These are phyloP conservation scores for Cephus pygmeus DNA, from an alignment of 2,888 invertebrate species.

Conservation along the genomic window DNA sequence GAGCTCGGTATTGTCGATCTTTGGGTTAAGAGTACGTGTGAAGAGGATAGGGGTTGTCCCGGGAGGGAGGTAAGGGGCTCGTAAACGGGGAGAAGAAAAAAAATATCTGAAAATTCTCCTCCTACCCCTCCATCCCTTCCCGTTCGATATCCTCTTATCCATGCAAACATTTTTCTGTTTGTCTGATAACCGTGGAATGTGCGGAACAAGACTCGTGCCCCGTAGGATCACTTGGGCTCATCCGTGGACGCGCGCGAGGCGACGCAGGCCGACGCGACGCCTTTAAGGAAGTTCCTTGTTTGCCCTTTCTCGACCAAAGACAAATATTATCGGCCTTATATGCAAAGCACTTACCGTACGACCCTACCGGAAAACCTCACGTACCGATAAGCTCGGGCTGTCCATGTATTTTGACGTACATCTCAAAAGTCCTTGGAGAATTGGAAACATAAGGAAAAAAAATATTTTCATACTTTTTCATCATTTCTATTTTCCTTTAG, in stretches of 20 bases:
- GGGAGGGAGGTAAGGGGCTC: neutral
- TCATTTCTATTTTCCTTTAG: too few relatives aligned
- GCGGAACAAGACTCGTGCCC: slow-evolving; percentile 18
- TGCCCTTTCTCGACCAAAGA: slow-evolving; percentile 12
- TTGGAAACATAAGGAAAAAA: too few relatives aligned
- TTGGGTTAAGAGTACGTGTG: too few relatives aligned
- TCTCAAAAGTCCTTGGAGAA: too few relatives aligned
- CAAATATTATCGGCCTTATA: slow-evolving; percentile 19
- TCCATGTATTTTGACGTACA: too few relatives aligned
- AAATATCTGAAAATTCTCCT: slow-evolving; percentile 1
- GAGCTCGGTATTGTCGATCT: neutral
- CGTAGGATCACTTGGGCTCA: slow-evolving; percentile 1
- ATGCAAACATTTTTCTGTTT: slow-evolving; percentile 33
- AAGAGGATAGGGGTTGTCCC: too few relatives aligned
- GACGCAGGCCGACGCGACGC: neutral
- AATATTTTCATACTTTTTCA: too few relatives aligned
- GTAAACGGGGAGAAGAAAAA: neutral
- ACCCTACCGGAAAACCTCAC: too few relatives aligned
- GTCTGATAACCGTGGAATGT: slow-evolving; percentile 31
- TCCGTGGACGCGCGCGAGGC: neutral
- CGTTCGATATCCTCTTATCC: slow-evolving; percentile 26
- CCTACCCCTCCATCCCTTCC: neutral
- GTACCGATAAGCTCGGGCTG: too few relatives aligned
- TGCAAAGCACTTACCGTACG: slow-evolving; percentile 14
- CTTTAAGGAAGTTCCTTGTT: slow-evolving; percentile 9